These are phyloP conservation scores for Thalassarche chlororhynchos DNA, from an alignment of 2,113 vertebrate species.

Conservation along the genomic window DNA sequence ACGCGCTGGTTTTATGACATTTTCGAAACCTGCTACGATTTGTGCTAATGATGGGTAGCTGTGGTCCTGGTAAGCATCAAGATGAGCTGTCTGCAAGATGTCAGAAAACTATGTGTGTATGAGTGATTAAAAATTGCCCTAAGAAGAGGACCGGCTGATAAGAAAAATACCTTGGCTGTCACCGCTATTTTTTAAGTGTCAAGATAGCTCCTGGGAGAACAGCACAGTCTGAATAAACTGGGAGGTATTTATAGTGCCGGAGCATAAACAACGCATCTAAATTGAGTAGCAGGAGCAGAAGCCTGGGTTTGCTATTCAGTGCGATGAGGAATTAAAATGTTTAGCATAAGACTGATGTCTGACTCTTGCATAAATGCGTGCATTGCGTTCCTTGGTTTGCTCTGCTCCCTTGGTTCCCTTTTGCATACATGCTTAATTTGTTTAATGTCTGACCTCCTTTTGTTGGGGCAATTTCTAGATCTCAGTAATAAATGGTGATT, in stretches of 20 bases:
- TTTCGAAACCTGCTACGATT: fast-evolving
- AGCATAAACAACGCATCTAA: neutral
- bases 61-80: neutral
- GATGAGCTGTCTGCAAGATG: neutral
- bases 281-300: neutral
- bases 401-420: neutral
- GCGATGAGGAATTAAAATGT: neutral
- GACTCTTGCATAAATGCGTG: neutral
- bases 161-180: slow-evolving; percentile 13
- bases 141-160: neutral
- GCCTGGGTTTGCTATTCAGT: neutral
- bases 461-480: neutral
- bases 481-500: neutral
- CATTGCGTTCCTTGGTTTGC: neutral
- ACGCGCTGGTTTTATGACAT: fast-evolving
- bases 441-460: neutral
- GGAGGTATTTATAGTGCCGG: slow-evolving; percentile 9
- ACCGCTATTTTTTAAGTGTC: neutral
- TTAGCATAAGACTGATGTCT: neutral
- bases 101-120: neutral
- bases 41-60: neutral
- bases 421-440: fast-evolving
- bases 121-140: neutral
- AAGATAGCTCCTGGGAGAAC: neutral
- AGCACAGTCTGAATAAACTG: neutral